A percentile compares a stretch with the other conserved stretches of the same genome.
Conservation (phyloP, 2,888 invertebrate species). For the Bhutanitis thaidina region DNA sequence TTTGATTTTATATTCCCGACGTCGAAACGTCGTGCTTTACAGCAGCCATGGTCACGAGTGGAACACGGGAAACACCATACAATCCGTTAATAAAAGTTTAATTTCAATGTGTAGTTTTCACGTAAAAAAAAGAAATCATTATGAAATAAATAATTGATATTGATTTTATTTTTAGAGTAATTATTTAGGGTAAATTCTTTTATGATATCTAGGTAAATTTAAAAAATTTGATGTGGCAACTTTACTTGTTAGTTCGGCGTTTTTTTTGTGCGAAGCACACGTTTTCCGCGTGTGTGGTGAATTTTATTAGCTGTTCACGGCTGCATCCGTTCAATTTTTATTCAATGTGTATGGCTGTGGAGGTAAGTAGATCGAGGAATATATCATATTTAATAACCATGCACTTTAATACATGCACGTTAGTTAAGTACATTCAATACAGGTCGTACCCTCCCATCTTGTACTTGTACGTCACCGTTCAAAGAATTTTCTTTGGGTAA, state of each 20-base stretch:
- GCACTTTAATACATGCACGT: slow-evolving; percentile 9
- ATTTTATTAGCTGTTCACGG: slow-evolving; percentile 75
- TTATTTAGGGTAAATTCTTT: no score
- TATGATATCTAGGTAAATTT: no score
- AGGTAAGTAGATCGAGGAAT: slow-evolving; percentile 80
- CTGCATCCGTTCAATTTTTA: slow-evolving; percentile 81
- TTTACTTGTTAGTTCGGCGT: slow-evolving; percentile 46
- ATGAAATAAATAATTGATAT: no score
- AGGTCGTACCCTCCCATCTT: slow-evolving; percentile 57
- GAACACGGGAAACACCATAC: no score
- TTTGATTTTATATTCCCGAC: no score
- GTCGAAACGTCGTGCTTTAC: no score
- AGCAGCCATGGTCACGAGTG: no score
- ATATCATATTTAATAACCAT: slow-evolving; percentile 19
- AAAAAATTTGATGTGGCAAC: slow-evolving; percentile 34
- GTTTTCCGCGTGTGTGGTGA: slow-evolving; percentile 72
- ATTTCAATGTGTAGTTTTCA: no score
- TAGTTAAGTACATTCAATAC: slow-evolving; percentile 25
- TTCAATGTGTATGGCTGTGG: slow-evolving; percentile 93
- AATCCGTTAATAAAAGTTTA: no score
- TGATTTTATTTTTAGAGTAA: no score
- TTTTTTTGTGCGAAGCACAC: slow-evolving; percentile 72
- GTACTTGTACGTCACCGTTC: slow-evolving; percentile 53
- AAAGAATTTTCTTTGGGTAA: not conserved
- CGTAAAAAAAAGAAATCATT: no score